These are phyloP conservation scores for Anhinga anhinga DNA, from an alignment of 2,113 vertebrate species.

Conservation along the genomic window DNA sequence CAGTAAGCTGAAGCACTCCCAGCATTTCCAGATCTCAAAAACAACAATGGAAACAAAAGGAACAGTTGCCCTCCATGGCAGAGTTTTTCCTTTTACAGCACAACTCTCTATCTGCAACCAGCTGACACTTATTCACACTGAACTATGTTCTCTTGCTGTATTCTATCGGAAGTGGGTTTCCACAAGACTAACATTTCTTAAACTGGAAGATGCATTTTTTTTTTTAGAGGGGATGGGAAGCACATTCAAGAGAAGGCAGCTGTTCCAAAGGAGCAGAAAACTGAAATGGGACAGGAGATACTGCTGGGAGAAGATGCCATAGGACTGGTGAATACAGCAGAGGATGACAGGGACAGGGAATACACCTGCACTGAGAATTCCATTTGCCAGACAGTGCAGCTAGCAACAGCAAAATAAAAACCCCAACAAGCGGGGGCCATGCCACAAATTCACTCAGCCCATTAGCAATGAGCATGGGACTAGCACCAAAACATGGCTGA, in stretches of 20 bases:
- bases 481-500: background rate
- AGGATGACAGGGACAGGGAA: background rate
- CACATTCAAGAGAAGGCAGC: background rate
- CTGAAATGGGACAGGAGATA: background rate
- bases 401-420: background rate
- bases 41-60: background rate
- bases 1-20: background rate
- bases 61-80: background rate
- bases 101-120: background rate
- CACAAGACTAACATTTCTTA: background rate
- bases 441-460: background rate
- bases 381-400: rapidly evolving
- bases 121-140: background rate
- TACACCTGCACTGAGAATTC: background rate
- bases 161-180: background rate
- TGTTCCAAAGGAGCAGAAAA: background rate
- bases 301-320: background rate
- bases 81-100: background rate
- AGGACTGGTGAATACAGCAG: background rate
- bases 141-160: background rate
- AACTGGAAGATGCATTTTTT: background rate
- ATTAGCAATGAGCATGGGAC: background rate
- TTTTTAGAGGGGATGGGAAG: background rate
- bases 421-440: rapidly evolving
- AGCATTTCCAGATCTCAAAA: background rate